Evolutionary conservation across 64 coral and sea anemone species (phyloP).

Genomic region (Platygyra sinensis): DNA sequence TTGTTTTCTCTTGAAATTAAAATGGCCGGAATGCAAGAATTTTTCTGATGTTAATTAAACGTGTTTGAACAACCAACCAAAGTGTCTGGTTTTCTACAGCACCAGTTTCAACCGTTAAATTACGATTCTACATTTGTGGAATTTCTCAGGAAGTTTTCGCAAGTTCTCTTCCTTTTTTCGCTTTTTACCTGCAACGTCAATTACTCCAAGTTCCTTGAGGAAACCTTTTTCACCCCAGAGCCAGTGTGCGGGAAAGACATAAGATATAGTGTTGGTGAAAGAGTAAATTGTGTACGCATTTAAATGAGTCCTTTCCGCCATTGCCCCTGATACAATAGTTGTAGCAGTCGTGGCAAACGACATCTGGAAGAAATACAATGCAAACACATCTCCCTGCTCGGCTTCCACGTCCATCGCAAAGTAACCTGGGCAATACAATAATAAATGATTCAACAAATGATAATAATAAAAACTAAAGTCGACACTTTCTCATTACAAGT

Average conservation of each 20-base stretch:
- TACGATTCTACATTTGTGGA: too few species aligned
- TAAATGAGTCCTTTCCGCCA: constrained; percentile 42
- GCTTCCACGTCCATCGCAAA: constrained; percentile 41
- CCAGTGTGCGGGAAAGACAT: constrained; percentile 53
- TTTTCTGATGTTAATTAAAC: too few species aligned
- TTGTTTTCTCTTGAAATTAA: too few species aligned
- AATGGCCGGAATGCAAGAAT: too few species aligned
- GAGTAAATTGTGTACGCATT: constrained; percentile 45
- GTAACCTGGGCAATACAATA: neutral
- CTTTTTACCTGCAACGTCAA: constrained; percentile 35
- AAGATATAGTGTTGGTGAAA: constrained; percentile 45
- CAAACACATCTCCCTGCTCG: constrained; percentile 22
- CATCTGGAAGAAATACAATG: constrained; percentile 57
- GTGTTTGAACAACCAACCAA: too few species aligned
- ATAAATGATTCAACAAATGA: too few species aligned
- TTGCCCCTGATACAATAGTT: constrained; percentile 49
- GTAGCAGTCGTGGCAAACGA: constrained; percentile 60
- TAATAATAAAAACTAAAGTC: neutral
- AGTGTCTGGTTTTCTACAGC: too few species aligned
- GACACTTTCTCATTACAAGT: too few species aligned
- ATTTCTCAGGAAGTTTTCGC: too few species aligned
- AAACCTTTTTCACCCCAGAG: constrained; percentile 46
- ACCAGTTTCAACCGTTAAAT: too few species aligned
- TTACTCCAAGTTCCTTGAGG: constrained; percentile 39
- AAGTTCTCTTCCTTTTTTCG: too few species aligned